phyloP scores from a whole-genome alignment of 1,140 invertebrate genomes.

The Drosophila bipectinata region DNA sequence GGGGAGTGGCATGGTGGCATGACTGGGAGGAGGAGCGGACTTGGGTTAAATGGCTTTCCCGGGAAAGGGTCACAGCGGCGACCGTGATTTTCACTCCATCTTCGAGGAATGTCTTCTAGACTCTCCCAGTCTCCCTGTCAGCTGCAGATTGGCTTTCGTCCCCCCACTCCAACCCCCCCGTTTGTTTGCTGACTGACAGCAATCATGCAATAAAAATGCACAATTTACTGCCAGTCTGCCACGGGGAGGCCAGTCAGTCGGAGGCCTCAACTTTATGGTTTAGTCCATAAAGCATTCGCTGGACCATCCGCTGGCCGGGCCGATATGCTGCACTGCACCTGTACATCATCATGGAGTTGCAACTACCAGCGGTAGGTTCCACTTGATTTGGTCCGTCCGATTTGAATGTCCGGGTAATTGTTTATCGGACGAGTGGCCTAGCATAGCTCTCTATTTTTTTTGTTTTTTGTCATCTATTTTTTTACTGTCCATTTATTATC shows the following conservation, averaged over 20 bases:
- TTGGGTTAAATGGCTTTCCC: constrained; percentile 25
- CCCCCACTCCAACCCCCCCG: neutral
- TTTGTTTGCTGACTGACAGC: constrained; percentile 41
- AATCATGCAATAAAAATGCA: constrained; percentile 59
- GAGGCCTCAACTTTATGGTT: constrained; percentile 51
- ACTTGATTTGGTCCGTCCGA: constrained; percentile 60
- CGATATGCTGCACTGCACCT: constrained; percentile 53
- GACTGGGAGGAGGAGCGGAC: no score
- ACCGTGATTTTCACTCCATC: constrained; percentile 29
- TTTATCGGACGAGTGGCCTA: constrained; percentile 52
- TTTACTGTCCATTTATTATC: constrained; percentile 42
- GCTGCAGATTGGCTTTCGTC: neutral
- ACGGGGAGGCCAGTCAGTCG: constrained; percentile 15
- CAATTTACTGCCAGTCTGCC: constrained; percentile 45
- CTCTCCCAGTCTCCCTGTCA: neutral
- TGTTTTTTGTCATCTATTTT: constrained; percentile 11
- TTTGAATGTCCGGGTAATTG: constrained; percentile 68
- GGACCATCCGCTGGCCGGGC: neutral
- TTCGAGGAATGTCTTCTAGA: constrained; percentile 21
- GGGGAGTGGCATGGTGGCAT: neutral
- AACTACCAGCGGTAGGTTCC: constrained; percentile 31
- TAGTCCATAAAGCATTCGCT: constrained; percentile 49
- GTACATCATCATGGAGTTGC: constrained; percentile 19
- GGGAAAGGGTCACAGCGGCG: constrained; percentile 36
- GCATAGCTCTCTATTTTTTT: constrained; percentile 41